These are phyloP conservation scores for Eupeodes luniger DNA, from an alignment of 2,888 invertebrate species.

Conservation along the genomic window DNA sequence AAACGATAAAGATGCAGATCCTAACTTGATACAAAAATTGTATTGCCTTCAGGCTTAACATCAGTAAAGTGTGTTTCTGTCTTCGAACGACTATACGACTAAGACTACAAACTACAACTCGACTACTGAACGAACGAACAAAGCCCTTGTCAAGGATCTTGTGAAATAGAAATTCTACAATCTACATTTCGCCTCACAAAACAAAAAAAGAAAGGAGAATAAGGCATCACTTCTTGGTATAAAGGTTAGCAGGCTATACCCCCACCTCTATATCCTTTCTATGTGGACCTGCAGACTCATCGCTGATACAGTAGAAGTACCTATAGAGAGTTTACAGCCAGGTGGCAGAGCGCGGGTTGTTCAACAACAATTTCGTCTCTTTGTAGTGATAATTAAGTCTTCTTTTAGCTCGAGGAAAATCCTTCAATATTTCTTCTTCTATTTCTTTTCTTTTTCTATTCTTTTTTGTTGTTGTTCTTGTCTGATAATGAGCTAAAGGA, in stretches of 20 bases:
- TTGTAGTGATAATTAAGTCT: constrained; percentile 71
- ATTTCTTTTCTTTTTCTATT: constrained; percentile 1
- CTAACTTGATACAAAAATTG: no score
- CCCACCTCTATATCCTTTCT: no score
- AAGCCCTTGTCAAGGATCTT: constrained; percentile 56
- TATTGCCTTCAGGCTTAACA: no score
- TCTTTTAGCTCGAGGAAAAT: constrained; percentile 52
- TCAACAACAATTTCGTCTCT: constrained; percentile 53
- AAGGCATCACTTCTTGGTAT: not conserved
- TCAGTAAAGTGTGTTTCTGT: no score
- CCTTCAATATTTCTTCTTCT: constrained; percentile 24
- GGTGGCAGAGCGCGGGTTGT: constrained; percentile 22
- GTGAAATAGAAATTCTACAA: constrained; percentile 42
- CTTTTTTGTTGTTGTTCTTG: constrained; percentile 1
- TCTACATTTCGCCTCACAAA: not conserved
- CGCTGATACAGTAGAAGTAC: constrained; percentile 30
- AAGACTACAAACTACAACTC: no score
- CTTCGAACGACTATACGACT: no score
- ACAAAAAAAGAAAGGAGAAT: no score
- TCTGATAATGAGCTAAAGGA: not conserved
- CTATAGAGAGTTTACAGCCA: not conserved
- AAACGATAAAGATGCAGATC: no score
- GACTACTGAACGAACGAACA: constrained; percentile 22
- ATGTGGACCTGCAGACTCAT: not conserved
- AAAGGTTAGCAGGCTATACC: not conserved